A percentile compares a stretch with the other conserved stretches of the same genome.
These are phyloP conservation scores for Cyphomyrus plagiostoma DNA, from an alignment of 2,113 vertebrate genomes.

Conservation along the genomic window DNA sequence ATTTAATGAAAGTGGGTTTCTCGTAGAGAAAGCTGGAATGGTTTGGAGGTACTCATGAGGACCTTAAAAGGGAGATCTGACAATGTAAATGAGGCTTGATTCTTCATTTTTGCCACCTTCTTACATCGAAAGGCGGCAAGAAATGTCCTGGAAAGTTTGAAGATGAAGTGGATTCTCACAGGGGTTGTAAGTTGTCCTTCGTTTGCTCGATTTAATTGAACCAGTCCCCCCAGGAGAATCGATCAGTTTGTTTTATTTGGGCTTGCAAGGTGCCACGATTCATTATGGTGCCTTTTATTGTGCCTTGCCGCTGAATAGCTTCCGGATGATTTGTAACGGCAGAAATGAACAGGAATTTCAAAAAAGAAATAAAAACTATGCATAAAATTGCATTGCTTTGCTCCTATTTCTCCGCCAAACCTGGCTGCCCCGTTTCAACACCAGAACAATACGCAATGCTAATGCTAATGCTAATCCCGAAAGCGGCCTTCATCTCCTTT, in stretches of 20 bases:
- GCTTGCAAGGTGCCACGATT: too few relatives aligned
- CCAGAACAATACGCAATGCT: not conserved
- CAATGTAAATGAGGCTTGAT: not conserved
- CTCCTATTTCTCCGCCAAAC: not conserved
- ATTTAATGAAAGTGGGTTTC: not conserved
- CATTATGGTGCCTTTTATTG: not conserved
- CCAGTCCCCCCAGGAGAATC: not conserved
- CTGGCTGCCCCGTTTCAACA: not conserved
- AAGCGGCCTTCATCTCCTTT: too few relatives aligned
- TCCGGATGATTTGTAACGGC: not conserved
- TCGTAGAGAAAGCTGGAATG: not conserved
- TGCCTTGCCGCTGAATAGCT: not conserved
- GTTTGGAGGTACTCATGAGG: not conserved
- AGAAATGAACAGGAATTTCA: not conserved
- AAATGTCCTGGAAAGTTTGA: not conserved
- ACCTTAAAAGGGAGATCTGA: not conserved
- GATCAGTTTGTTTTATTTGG: constrained; percentile 6
- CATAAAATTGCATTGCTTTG: not conserved
- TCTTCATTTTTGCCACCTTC: not conserved
- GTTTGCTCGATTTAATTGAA: not conserved
- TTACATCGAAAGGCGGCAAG: not conserved
- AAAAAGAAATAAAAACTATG: not conserved
- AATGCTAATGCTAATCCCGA: not conserved
- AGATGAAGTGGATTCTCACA: not conserved
- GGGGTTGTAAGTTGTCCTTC: not conserved